These are phyloP conservation scores for Tetheella fluctuosa DNA, from an alignment of 2,888 invertebrate species.

Conservation along the genomic window DNA sequence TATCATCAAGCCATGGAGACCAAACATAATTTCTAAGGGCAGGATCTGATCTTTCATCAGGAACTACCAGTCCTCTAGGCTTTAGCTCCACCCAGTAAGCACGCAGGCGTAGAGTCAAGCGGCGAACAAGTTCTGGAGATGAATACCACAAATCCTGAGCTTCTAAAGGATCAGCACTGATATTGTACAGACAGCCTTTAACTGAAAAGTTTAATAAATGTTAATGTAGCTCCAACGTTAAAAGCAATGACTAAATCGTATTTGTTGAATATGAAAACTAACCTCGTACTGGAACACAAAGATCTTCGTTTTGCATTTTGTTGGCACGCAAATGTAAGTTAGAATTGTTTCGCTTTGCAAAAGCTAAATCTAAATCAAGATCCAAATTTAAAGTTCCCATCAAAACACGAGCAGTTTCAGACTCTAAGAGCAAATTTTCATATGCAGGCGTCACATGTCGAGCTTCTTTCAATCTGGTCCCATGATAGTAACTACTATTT, in stretches of 20 bases:
- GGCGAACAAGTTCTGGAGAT: slow-evolving; percentile 44
- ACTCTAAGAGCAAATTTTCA: slow-evolving; percentile 44
- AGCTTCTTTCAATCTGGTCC: slow-evolving; percentile 37
- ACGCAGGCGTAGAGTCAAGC: slow-evolving; percentile 46
- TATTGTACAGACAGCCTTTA: slow-evolving; percentile 57
- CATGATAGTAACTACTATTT: slow-evolving; percentile 40
- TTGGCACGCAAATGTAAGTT: slow-evolving; percentile 23
- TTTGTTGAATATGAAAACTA: slow-evolving; percentile 14
- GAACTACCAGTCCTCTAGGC: slow-evolving; percentile 37
- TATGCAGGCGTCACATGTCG: slow-evolving; percentile 41
- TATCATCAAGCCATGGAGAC: slow-evolving; percentile 50
- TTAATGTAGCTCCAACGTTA: not conserved
- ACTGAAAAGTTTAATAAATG: slow-evolving; percentile 37
- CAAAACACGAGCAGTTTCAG: slow-evolving; percentile 46
- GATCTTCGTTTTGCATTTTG: slow-evolving; percentile 19
- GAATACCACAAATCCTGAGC: slow-evolving; percentile 51
- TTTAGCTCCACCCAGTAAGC: slow-evolving; percentile 48
- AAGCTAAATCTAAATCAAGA: slow-evolving; percentile 38
- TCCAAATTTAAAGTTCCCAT: slow-evolving; percentile 43
- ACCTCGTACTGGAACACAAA: slow-evolving; percentile 55
- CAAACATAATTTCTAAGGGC: slow-evolving; percentile 46
- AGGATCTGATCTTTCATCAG: slow-evolving; percentile 50
- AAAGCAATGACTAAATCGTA: not conserved
- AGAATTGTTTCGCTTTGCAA: slow-evolving; percentile 40
- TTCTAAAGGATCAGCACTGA: slow-evolving; percentile 54